Evolutionary conservation across 2,113 vertebrate genomes (phyloP).

Genomic region (Ancistrus triradiatus): DNA sequence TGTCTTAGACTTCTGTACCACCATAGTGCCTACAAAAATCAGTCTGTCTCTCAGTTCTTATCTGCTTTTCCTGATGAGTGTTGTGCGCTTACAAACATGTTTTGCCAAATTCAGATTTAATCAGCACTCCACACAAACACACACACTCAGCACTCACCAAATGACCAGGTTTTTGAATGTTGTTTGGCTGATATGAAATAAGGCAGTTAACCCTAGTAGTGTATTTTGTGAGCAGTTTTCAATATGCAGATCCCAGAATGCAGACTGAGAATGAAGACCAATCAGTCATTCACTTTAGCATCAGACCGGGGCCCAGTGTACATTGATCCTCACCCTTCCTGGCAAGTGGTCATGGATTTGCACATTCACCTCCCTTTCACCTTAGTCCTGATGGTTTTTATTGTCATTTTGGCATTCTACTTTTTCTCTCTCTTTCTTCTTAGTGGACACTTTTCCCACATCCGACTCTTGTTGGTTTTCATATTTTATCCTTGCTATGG

Average conservation of each 20-base stretch:
- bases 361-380: background rate
- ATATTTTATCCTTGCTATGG: too few species aligned
- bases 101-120: too few species aligned
- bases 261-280: constrained; percentile 19
- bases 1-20: too few species aligned
- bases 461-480: too few species aligned
- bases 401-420: background rate
- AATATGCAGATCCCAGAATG: constrained; percentile 43
- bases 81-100: too few species aligned
- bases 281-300: constrained; percentile 45
- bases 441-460: too few species aligned
- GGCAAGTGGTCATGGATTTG: constrained; percentile 30
- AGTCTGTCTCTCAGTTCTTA: too few species aligned
- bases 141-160: background rate
- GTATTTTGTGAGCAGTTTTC: constrained; percentile 8
- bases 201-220: constrained; percentile 22
- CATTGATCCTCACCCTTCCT: constrained; percentile 34
- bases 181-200: constrained; percentile 2
- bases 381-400: constrained; percentile 10
- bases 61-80: too few species aligned
- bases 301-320: constrained; percentile 10
- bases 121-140: constrained; percentile 6
- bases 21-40: too few species aligned
- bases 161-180: constrained; percentile 18
- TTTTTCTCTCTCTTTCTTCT: background rate